Percentiles rank a stretch among this genome's conserved stretches.
These are phyloP conservation scores for Puntigrus tetrazona DNA, from an alignment of 2,113 vertebrate species.

Conservation along the genomic window DNA sequence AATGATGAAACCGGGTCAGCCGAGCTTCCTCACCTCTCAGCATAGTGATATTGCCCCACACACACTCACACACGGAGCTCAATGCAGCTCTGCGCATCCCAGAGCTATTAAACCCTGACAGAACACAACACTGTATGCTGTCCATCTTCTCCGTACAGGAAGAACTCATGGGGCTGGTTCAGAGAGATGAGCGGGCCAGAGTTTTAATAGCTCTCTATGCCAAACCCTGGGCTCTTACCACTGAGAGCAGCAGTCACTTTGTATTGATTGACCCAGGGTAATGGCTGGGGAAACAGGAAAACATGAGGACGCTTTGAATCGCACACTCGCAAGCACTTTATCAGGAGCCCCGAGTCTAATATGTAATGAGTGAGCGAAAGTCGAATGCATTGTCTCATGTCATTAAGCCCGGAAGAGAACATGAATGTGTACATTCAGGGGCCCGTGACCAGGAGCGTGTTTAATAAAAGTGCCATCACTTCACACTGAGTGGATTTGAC, in stretches of 20 bases:
- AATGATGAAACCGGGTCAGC: constrained; percentile 35
- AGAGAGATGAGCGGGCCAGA: constrained; percentile 27
- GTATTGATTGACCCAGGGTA: constrained; percentile 40
- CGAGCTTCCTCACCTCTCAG: constrained; percentile 36
- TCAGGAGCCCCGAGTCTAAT: constrained; percentile 16
- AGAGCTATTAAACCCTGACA: constrained; percentile 66
- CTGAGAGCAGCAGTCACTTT: constrained; percentile 35
- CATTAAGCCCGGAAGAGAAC: constrained; percentile 21
- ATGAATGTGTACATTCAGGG: constrained; percentile 9
- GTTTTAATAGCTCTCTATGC: constrained; percentile 57
- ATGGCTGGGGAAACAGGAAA: constrained; percentile 12
- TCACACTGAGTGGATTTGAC: constrained; percentile 33
- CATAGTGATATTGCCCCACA: constrained; percentile 44
- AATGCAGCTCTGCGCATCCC: constrained; percentile 51
- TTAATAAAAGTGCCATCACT: constrained; percentile 43
- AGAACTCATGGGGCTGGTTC: constrained; percentile 47
- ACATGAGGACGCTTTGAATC: not conserved
- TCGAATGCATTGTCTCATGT: constrained; percentile 14
- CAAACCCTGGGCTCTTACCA: constrained; percentile 30
- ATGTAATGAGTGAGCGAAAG: constrained; percentile 23
- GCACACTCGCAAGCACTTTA: not conserved
- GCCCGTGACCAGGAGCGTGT: constrained; percentile 17
- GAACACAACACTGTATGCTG: constrained; percentile 47
- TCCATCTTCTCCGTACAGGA: constrained; percentile 59
- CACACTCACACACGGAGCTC: constrained; percentile 36